Evolutionary conservation across 2,113 vertebrate species (phyloP), one percentile per base, ranked within the genome.

Genomic region (Antechinus flavipes): DNA sequence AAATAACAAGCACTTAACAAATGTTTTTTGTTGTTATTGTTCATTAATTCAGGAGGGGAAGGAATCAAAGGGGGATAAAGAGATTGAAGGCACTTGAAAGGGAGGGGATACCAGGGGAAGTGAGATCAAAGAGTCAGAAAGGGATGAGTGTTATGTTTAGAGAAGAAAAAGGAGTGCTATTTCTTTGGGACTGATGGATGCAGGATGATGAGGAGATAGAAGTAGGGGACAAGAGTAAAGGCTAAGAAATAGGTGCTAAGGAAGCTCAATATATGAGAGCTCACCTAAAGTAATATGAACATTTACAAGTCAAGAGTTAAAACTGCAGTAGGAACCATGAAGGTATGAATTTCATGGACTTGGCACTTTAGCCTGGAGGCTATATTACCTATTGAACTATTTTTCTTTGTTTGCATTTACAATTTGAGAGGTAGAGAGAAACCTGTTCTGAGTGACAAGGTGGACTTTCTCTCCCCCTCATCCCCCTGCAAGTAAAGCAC

Each of bases 381-480:
- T 68, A 92, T 0, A 22, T 5, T 47, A 4, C 46, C 68, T 84
- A 27, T 90, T 0, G 0, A n/a, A 56, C 90, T 7, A 30, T 6
- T 42, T 58, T 61, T 56, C 46, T 58, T 25, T 1, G 8, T 91
- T 54, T n/a, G 49, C 24, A 8, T 2, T 25, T 92, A 90, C 12
- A 9, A 30, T 27, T 14, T 89, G 46, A 0, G 9, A 95, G 84
- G 49, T 2, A 50, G 90, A 22, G 35, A 3, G 90, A 93, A 96
- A 94, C 47, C 90, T 4, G 24, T 58, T 46, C 90, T 92, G 91
- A 90, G 93, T 97, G 94, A 96, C 27, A 92, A 0, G 58, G 91
- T 14, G 90, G 93, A 93, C n/a, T 89, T 89, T 93, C 96, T 0
- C 0, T 89, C 0, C 90, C 56, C 56, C 90, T 54, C 50, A 90